Evolutionary conservation across 2,113 vertebrate species (phyloP).

Genomic region (Physeter macrocephalus): DNA sequence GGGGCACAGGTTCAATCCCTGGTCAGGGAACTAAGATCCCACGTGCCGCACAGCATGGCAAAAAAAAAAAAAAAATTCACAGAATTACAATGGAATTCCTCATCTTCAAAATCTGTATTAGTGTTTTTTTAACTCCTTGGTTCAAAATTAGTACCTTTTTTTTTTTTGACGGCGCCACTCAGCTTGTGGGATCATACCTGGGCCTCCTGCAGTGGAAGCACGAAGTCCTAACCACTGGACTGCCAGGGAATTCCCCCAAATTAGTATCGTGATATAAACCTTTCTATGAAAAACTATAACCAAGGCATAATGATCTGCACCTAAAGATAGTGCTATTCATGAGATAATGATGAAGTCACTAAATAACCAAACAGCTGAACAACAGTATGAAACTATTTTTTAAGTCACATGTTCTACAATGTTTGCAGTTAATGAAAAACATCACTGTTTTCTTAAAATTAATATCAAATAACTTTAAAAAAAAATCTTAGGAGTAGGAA

Average conservation of each 20-base stretch:
- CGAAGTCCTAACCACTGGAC: background rate
- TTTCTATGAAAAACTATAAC: background rate
- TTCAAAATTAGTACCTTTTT: background rate
- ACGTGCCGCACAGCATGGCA: too few relatives aligned
- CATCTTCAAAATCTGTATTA: background rate
- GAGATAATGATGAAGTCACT: constrained; percentile 13
- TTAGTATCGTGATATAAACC: background rate
- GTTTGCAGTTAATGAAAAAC: background rate
- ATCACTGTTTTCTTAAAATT: background rate
- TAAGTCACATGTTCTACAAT: background rate
- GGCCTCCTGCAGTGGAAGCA: background rate
- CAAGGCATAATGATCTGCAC: background rate
- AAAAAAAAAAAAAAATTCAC: background rate
- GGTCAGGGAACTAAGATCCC: too few relatives aligned
- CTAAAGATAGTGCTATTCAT: background rate
- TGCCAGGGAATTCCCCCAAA: background rate
- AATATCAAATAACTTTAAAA: background rate
- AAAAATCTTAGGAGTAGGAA: background rate
- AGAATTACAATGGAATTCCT: background rate
- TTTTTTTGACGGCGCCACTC: background rate
- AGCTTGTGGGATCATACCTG: background rate
- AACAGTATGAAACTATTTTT: background rate
- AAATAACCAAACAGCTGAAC: constrained; percentile 31
- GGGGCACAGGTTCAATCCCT: too few relatives aligned
- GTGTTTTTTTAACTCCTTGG: background rate